These are phyloP conservation scores for Chrysomela aeneicollis DNA, from an alignment of 2,888 invertebrate species.

Conservation along the genomic window DNA sequence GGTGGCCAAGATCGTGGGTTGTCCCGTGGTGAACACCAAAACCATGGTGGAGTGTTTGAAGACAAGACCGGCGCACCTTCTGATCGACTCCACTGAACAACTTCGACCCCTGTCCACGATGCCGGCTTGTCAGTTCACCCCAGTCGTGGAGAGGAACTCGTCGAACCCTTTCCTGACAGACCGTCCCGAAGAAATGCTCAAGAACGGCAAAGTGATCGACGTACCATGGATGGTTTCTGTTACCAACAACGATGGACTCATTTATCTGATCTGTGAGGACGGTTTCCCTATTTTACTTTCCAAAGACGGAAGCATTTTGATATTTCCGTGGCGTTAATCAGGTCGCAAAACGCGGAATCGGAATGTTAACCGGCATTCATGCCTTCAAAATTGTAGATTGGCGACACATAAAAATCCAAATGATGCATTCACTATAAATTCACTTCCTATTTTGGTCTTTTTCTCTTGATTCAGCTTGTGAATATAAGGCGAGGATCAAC, in stretches of 20 bases:
- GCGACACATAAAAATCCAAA: no score
- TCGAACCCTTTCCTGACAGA: slow-evolving; percentile 70
- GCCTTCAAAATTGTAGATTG: no score
- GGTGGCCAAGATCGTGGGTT: slow-evolving; percentile 69
- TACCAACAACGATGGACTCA: slow-evolving; percentile 71
- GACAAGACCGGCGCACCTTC: slow-evolving; percentile 8
- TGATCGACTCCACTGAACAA: neutral
- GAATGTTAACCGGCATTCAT: no score
- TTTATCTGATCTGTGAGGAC: neutral
- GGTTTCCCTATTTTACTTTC: no score
- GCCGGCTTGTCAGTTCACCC: slow-evolving; percentile 50
- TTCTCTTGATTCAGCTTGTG: no score
- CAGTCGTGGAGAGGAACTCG: slow-evolving; percentile 54
- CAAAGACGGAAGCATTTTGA: no score
- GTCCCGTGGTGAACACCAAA: slow-evolving; percentile 63
- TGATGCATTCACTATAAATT: no score
- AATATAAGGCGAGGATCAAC: no score
- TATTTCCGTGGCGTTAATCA: no score
- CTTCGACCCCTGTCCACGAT: slow-evolving; percentile 56
- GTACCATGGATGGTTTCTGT: slow-evolving; percentile 74
- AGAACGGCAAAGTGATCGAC: slow-evolving; percentile 67
- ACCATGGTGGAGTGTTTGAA: slow-evolving; percentile 71
- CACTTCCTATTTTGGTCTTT: no score
- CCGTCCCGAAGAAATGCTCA: slow-evolving; percentile 69
- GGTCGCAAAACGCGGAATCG: no score